phyloP scores from a whole-genome alignment of 53 echinoderm and acorn worm genomes.

The Temnopleurus reevesii region DNA sequence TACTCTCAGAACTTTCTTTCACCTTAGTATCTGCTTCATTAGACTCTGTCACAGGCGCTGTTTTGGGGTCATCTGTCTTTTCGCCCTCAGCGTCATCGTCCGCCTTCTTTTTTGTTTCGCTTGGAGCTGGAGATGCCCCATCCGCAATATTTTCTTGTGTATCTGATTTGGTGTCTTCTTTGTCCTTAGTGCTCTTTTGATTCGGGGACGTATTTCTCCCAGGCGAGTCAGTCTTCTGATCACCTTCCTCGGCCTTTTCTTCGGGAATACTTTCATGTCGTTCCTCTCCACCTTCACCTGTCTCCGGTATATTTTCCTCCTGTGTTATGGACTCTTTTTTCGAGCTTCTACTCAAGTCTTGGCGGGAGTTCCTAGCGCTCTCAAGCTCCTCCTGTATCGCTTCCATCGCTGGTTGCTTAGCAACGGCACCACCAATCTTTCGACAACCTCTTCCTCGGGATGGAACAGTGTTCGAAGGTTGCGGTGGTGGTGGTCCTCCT shows the following conservation, averaged over 20 bases:
- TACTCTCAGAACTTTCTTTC: neutral
- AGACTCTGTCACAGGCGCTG: neutral
- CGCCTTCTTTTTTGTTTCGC: neutral
- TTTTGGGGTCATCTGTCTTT: neutral
- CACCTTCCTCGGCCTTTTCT: neutral
- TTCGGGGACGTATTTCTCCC: neutral
- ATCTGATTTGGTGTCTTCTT: neutral
- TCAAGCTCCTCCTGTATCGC: constrained; percentile 37
- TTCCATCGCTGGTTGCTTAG: constrained; percentile 46
- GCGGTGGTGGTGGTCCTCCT: neutral
- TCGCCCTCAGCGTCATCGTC: neutral
- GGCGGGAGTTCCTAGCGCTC: constrained; percentile 55
- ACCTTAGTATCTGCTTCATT: neutral
- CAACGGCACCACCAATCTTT: constrained; percentile 24
- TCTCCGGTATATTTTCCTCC: neutral
- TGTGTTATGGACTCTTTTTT: neutral
- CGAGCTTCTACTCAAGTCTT: constrained; percentile 5
- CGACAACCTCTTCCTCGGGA: constrained; percentile 1
- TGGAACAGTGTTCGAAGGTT: neutral
- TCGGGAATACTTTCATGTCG: neutral
- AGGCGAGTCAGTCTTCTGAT: neutral
- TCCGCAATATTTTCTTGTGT: neutral
- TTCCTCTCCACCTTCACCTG: neutral
- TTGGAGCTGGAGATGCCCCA: neutral
- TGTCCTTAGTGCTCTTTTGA: constrained; percentile 28